phyloP scores from a whole-genome alignment of 2,888 invertebrate species.

The Xanthia icteritia region DNA sequence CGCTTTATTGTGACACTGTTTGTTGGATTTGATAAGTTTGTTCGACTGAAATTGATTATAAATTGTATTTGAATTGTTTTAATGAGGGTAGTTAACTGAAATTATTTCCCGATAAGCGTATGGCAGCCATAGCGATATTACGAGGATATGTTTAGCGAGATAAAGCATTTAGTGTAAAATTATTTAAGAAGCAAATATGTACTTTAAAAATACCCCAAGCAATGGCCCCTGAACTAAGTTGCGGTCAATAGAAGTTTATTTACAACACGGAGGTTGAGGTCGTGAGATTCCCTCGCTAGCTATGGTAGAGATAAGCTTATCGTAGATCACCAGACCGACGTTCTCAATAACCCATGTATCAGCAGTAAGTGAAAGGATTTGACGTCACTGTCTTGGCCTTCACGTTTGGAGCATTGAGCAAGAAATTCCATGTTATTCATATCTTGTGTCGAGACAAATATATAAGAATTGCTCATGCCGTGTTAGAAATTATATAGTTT shows the following conservation, averaged over 20 bases:
- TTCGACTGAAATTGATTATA: constrained; percentile 47
- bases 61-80: constrained; percentile 40
- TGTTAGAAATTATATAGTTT: not conserved
- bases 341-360: constrained; percentile 22
- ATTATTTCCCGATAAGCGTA: constrained; percentile 53
- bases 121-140: constrained; percentile 52
- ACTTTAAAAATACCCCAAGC: constrained; percentile 24
- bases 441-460: not conserved
- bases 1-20: constrained; percentile 52
- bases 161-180: constrained; percentile 40
- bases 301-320: constrained; percentile 66
- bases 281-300: constrained; percentile 52
- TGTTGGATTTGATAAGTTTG: constrained; percentile 50
- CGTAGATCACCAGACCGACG: constrained; percentile 56
- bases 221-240: constrained; percentile 21
- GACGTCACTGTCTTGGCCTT: not conserved
- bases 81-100: constrained; percentile 23
- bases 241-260: constrained; percentile 40
- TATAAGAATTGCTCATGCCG: not conserved
- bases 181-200: constrained; percentile 32
- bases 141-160: constrained; percentile 34
- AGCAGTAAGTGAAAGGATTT: not conserved
- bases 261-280: constrained; percentile 40
- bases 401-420: not conserved
- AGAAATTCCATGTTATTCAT: not conserved